Evolutionary conservation across 2,113 vertebrate species (phyloP), one percentile per base, ranked within the genome.

Genomic region (Sylvia atricapilla): DNA sequence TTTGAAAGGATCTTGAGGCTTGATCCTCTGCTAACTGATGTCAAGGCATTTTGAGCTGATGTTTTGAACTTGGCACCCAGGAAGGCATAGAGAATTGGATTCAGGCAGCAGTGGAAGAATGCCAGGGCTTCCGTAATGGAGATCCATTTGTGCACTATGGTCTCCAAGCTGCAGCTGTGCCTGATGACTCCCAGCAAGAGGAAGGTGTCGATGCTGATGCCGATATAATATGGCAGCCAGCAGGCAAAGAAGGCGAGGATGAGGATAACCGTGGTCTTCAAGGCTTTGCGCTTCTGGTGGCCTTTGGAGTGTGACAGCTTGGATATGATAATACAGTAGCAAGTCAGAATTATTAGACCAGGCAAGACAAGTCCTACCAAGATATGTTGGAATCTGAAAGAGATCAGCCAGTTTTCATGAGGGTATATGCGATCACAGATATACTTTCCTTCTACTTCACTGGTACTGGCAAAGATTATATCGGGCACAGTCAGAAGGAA

Each of bases 31-130:
- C 97, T 98, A 39, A 96, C 97, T 28, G 98, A 98, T 21, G 98
- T 99, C 93, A 99, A 96, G 8, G 99, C 98, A 9, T 97, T 99
- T 87, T 98, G 98, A 73, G 99, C 99, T 2, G 99, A 99, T 69
- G 98, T 99, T 97, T 99, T 99, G 97, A 99, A 99, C 90, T 98
- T 99, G 69, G 99, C 99, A 49, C 99, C 99, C 66, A 99, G 98
- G 97, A 99, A 99, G 62, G 99, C 99, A 10, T 99, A 99, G 27
- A 99, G 98, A 93, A 99, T 99, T 35, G 99, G 99, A 95, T 99
- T 99, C 69, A 99, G 98, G 96, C 99, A 99, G 96, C 99, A 99
- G 97, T 99, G 99, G 93, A 99, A 99, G 93, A 99, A 99, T 0
- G 99, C 99, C 35, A 99, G 93, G 3, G 98, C 99, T 96, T 99